Conservation (phyloP, 2,113 vertebrate species). For the Muntiacus reevesi region DNA sequence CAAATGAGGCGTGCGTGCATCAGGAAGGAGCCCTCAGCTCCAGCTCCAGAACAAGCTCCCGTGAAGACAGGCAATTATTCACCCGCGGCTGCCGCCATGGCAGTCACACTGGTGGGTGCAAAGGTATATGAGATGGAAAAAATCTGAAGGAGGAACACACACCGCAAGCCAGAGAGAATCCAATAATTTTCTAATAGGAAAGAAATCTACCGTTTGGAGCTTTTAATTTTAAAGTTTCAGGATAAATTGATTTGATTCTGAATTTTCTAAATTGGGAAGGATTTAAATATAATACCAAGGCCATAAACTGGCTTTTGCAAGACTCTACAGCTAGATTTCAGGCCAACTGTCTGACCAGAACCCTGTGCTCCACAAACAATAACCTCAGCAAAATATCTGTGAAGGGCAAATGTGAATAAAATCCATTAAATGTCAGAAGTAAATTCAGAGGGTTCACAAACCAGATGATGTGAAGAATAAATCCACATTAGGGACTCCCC, state of each 20-base stretch:
- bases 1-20: conserved; percentile 94
- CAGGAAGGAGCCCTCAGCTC: conserved; percentile 96
- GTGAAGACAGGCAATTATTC: conserved; percentile 98
- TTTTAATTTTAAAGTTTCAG: conserved; percentile 74
- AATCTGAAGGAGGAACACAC: conserved; percentile 71
- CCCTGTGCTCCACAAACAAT: neutral
- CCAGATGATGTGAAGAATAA: neutral
- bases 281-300: neutral
- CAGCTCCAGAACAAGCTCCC: conserved; percentile 90
- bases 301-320: neutral
- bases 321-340: neutral
- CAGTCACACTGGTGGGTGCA: conserved; percentile 88
- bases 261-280: conserved; percentile 6
- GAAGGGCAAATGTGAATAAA: neutral
- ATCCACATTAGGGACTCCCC: no score
- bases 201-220: conserved; percentile 55
- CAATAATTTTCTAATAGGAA: conserved; percentile 76
- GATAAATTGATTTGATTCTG: conserved; percentile 56
- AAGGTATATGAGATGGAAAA: conserved; percentile 76
- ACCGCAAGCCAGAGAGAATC: conserved; percentile 75
- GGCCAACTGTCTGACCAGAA: neutral
- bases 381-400: neutral
- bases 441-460: neutral
- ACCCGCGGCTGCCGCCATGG: conserved; percentile 91
- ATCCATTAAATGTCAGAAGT: neutral